phyloP scores from a whole-genome alignment of 1,140 invertebrate species.

The Drosophila micromelanica region DNA sequence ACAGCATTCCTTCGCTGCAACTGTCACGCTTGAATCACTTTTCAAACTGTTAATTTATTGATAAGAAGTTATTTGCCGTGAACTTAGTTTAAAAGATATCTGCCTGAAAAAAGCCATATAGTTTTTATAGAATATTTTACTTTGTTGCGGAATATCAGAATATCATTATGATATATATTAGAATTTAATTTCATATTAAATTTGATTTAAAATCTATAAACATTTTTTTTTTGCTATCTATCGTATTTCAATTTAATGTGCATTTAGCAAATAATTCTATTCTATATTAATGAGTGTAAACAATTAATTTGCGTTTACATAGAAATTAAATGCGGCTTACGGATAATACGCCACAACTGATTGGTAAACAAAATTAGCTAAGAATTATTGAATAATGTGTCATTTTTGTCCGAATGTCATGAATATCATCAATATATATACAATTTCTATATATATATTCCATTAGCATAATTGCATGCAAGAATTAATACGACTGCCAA shows the following conservation, averaged over 20 bases:
- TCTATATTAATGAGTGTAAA: not conserved
- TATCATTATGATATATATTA: too few species aligned
- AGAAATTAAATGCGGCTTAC: not conserved
- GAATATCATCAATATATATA: constrained; percentile 21
- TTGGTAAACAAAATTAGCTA: constrained; percentile 14
- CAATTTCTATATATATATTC: constrained; percentile 12
- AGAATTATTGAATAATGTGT: constrained; percentile 23
- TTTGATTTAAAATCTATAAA: too few species aligned
- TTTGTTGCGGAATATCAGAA: too few species aligned
- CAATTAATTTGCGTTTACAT: constrained; percentile 3
- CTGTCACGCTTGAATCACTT: not conserved
- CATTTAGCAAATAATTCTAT: not conserved
- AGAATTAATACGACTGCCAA: constrained; percentile 47
- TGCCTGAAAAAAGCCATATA: not conserved
- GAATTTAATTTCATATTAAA: too few species aligned
- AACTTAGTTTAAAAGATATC: too few species aligned
- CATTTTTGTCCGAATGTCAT: not conserved
- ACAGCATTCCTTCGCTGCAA: not conserved
- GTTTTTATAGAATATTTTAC: too few species aligned
- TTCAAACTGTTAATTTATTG: not conserved
- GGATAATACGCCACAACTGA: constrained; percentile 5
- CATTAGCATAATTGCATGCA: constrained; percentile 38
- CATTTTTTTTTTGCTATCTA: too few species aligned
- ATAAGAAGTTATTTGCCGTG: not conserved
- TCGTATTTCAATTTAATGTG: not conserved